Evolutionary conservation across 2,797 vertebrate genomes (phyloP), one percentile per base, ranked within the genome.

Genomic region (Tamandua tetradactyla): DNA sequence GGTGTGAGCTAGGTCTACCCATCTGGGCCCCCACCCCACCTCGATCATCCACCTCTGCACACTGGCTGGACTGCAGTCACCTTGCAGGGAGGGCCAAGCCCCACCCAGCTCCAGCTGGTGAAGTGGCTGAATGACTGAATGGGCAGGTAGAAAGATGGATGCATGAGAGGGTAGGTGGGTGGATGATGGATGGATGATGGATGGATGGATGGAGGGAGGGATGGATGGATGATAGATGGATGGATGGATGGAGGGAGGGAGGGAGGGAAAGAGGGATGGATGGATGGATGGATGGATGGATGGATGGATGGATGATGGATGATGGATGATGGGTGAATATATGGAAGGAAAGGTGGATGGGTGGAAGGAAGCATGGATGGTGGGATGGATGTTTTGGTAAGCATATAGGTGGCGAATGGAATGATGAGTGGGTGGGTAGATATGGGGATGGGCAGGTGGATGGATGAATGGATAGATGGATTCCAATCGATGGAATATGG

Each of bases 401-500:
- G 30, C 20, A 7, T 4, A 18, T 15, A 18, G 49, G 8, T 40
- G 7, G 15, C 40, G 35, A 37, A 17, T 62, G 40, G 23, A 7
- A 17, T 18, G 52, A 52, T 52, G 52, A 18, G 18, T 17, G 17
- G 35, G 5, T 10, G 5, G 7, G 15, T 71, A 27, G 47, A 15
- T 13, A 12, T 15, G 23, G 3, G 0, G 35, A 30, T 35, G 22
- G 14, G 30, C 15, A 5, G 68, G 20, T 18, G 22, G 22, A 14
- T 44, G 59, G 23, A 0, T 9, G 42, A 11, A 47, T 47, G 11
- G n/a, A n/a, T n/a, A n/a, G 30, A 0, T 25, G 32, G 12, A 0
- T 27, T n/a, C n/a, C n/a, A n/a, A n/a, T n/a, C n/a, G n/a, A n/a
- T n/a, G n/a, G n/a, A n/a, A n/a, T n/a, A n/a, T n/a, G n/a, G 32